Conservation (phyloP, 2,113 vertebrate genomes). For the Baryphthengus martii region DNA sequence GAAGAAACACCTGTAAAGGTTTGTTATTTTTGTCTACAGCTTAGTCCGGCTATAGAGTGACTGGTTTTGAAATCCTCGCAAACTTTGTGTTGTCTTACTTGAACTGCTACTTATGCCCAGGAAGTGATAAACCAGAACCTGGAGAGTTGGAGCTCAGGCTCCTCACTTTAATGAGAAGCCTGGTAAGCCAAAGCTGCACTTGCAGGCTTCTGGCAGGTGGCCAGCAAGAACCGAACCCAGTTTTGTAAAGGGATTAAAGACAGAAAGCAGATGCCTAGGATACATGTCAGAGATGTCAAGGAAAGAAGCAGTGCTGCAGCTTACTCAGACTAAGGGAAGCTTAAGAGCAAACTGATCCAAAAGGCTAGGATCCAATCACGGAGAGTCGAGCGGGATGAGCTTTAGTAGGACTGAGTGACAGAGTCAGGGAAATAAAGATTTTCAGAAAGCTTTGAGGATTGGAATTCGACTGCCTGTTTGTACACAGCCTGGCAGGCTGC, state of each 20-base stretch:
- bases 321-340: neutral
- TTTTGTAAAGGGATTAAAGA: conserved; percentile 46
- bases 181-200: conserved; percentile 4
- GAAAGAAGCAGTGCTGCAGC: conserved; percentile 9
- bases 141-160: neutral
- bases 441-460: neutral
- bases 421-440: neutral
- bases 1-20: neutral
- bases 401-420: neutral
- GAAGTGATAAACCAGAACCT: neutral
- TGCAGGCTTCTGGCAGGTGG: neutral
- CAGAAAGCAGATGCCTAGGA: conserved; percentile 15
- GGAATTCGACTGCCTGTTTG: neutral
- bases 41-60: neutral
- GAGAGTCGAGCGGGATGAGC: neutral
- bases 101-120: neutral
- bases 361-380: neutral
- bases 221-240: neutral
- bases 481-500: neutral
- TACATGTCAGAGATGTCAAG: conserved; percentile 5
- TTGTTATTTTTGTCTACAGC: neutral
- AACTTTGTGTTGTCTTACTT: neutral
- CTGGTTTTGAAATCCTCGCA: neutral
- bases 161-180: neutral
- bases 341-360: conserved; percentile 32